phyloP scores from a whole-genome alignment of 1,140 invertebrate genomes.

The Saccostrea echinata region DNA sequence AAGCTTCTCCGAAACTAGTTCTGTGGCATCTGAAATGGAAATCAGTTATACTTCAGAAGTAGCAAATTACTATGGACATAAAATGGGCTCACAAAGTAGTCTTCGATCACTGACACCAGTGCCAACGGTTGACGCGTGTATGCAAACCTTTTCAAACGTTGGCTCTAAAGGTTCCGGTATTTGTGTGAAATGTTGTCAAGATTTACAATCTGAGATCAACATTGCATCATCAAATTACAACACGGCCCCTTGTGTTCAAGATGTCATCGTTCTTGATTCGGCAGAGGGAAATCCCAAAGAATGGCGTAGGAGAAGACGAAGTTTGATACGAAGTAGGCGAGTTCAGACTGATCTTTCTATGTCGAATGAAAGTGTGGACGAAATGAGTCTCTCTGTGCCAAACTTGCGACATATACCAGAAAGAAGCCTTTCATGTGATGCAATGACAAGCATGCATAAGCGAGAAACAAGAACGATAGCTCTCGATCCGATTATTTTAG shows the following conservation, averaged over 20 bases:
- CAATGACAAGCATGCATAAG: slow-evolving; percentile 49
- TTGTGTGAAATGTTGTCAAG: slow-evolving; percentile 64
- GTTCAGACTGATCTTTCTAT: slow-evolving; percentile 72
- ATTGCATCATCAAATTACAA: slow-evolving; percentile 53
- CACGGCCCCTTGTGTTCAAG: slow-evolving; percentile 60
- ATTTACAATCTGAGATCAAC: slow-evolving; percentile 58
- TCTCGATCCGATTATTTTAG: slow-evolving; percentile 56
- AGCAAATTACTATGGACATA: neutral
- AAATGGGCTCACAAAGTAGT: neutral
- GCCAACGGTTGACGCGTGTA: slow-evolving; percentile 32
- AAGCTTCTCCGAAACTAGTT: neutral
- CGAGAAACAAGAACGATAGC: slow-evolving; percentile 54
- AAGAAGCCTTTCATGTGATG: slow-evolving; percentile 52
- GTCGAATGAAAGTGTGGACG: slow-evolving; percentile 58
- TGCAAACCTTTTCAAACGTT: slow-evolving; percentile 51
- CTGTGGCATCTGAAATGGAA: neutral
- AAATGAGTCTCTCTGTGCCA: slow-evolving; percentile 49
- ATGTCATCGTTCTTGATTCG: slow-evolving; percentile 62
- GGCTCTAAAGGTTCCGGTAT: slow-evolving; percentile 51
- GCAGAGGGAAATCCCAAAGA: slow-evolving; percentile 52
- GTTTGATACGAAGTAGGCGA: slow-evolving; percentile 70
- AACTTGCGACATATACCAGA: slow-evolving; percentile 53
- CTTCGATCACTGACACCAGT: neutral
- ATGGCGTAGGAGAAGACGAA: slow-evolving; percentile 55
- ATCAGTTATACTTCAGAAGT: neutral